Conservation (phyloP, 2,888 invertebrate species). For the Koerneria pararmatus region DNA sequence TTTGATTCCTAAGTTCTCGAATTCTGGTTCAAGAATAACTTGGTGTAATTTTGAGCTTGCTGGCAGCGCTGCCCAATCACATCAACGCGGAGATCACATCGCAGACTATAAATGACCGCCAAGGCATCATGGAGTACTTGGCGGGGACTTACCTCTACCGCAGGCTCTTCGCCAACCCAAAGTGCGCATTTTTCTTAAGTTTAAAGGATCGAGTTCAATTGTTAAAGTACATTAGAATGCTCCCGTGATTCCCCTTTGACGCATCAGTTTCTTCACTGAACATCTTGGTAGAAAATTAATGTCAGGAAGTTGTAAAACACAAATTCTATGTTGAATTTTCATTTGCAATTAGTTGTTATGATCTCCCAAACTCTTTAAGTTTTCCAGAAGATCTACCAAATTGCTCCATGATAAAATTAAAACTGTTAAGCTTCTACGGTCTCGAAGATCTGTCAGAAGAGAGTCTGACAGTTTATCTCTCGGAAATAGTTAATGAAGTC, state of each 20-base stretch:
- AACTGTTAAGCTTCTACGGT: slow-evolving; percentile 72
- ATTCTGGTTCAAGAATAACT: slow-evolving; percentile 5
- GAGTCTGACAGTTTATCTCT: slow-evolving; percentile 70
- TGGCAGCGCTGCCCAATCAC: slow-evolving; percentile 88
- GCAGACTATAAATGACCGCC: slow-evolving; percentile 83
- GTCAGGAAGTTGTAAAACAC: too few relatives aligned
- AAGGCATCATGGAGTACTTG: slow-evolving; percentile 83
- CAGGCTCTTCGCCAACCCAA: slow-evolving; percentile 82
- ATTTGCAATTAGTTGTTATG: too few relatives aligned
- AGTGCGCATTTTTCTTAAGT: slow-evolving; percentile 42
- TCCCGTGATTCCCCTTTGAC: too few relatives aligned
- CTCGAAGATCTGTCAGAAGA: slow-evolving; percentile 69
- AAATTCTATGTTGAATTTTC: too few relatives aligned
- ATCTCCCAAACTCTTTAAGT: too few relatives aligned
- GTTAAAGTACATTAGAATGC: too few relatives aligned
- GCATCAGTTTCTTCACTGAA: too few relatives aligned
- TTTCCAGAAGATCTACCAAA: too few relatives aligned
- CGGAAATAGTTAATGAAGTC: slow-evolving; percentile 76
- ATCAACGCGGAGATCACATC: slow-evolving; percentile 90
- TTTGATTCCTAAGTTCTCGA: background rate
- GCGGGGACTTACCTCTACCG: slow-evolving; percentile 98
- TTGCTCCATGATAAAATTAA: too few relatives aligned
- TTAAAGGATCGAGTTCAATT: too few relatives aligned
- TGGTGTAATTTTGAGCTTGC: slow-evolving; percentile 67
- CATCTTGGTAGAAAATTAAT: too few relatives aligned